Percentiles rank a stretch among this genome's conserved stretches.
Conservation (phyloP, 2,113 vertebrate genomes). For the Lagenorhynchus albirostris region DNA sequence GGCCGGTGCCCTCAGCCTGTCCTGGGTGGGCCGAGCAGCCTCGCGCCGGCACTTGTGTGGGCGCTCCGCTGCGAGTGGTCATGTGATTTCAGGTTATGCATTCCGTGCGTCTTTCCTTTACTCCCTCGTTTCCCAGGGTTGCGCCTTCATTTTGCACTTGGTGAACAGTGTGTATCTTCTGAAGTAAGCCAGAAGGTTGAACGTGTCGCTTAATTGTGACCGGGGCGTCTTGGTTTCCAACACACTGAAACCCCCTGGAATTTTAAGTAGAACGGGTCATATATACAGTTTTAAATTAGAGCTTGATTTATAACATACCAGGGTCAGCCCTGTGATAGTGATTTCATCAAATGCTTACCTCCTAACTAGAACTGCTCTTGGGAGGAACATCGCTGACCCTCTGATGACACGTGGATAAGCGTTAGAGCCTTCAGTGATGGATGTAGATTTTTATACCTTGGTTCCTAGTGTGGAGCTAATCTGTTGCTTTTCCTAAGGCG, state of each 20-base stretch:
- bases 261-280: background rate
- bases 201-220: background rate
- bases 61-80: background rate
- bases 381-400: background rate
- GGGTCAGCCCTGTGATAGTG: background rate
- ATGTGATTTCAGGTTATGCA: background rate
- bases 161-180: background rate
- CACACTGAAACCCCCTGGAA: background rate
- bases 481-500: constrained; percentile 45
- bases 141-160: background rate
- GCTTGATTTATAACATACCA: background rate
- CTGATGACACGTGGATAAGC: accelerated
- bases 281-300: background rate
- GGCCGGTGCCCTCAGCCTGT: background rate
- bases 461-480: background rate
- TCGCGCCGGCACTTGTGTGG: background rate
- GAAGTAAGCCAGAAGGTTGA: background rate
- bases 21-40: background rate
- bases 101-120: background rate
- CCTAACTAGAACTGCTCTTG: background rate
- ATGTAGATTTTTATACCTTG: background rate
- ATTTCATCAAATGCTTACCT: background rate
- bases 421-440: accelerated
- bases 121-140: background rate
- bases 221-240: background rate